Evolutionary conservation across 2,888 invertebrate genomes (phyloP), one percentile per base, ranked within the genome.

Genomic region (Gortyna flavago): DNA sequence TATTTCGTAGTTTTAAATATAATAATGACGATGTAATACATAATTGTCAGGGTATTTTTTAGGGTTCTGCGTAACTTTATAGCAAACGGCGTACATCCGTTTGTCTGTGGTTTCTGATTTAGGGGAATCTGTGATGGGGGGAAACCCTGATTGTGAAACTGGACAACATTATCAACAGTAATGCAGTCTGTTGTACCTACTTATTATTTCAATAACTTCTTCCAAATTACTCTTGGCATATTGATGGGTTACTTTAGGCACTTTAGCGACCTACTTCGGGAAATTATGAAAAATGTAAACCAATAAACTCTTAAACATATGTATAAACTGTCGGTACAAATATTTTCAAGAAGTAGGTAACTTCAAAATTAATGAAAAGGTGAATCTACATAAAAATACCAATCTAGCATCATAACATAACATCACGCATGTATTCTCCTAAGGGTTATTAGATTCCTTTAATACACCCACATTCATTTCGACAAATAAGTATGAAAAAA

Each of bases 1-100:
- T 83, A 66, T 82, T 83, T 83, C 75, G 59, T 82, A 73, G 70
- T 83, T 76, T 69, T 18, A 35, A 72, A 48, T 61, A 71, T 67
- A 35, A 65, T 66, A 59, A 80, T 82, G 66, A 41, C 59, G 32
- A 29, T 57, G 72, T n/a, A 48, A n/a, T 35, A 65, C 25, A 57
- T 62, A 25, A 16, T 44, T 62, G 64, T 57, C 29, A n/a, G 21
- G 16, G 66, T n/a, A 38, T 54, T 70, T 64, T 69, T 70, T 57
- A 61, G 32, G 32, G 25, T 83, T 77, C 57, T 35, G 48, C 2
- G 32, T 35, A 51, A 73, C 9, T n/a, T 29, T 32, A 13, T 9
- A 21, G 5, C 7, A 6, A 38, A 57, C 9, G 0, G 2, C 13
- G 7, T 11, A 76, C 35, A 48, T 57, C 54, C 54, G 35, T 57